phyloP scores from a whole-genome alignment of 2,113 vertebrate species.

The Eurystomus gularis region DNA sequence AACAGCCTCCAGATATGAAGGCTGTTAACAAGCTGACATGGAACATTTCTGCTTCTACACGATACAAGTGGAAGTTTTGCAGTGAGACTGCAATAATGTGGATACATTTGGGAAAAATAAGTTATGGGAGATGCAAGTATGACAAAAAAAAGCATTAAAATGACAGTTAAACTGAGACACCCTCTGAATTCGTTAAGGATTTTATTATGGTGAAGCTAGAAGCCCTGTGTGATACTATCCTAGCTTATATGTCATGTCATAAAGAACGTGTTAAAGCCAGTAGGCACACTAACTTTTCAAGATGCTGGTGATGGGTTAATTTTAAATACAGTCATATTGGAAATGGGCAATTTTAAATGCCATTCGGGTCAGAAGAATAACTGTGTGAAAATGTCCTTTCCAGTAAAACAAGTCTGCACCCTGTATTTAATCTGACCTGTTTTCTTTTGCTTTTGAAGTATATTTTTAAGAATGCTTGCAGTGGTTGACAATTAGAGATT shows the following conservation, averaged over 20 bases:
- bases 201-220: background rate
- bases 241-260: background rate
- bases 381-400: background rate
- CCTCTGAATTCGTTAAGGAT: background rate
- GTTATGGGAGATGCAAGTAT: background rate
- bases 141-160: background rate
- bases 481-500: background rate
- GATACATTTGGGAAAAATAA: background rate
- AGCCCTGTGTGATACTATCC: background rate
- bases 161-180: background rate
- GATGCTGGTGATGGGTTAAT: background rate
- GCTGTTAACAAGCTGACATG: constrained; percentile 1
- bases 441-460: background rate
- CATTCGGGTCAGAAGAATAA: background rate
- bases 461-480: background rate
- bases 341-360: background rate
- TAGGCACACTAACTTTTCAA: background rate
- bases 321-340: background rate
- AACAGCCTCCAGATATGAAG: background rate
- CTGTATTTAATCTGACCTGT: background rate
- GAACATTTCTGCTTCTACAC: background rate
- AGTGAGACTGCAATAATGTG: background rate
- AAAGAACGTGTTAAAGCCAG: background rate
- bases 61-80: background rate
- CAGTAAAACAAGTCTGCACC: background rate